phyloP scores from a whole-genome alignment of 2,113 vertebrate species.

The Drymodes brunneopygia region DNA sequence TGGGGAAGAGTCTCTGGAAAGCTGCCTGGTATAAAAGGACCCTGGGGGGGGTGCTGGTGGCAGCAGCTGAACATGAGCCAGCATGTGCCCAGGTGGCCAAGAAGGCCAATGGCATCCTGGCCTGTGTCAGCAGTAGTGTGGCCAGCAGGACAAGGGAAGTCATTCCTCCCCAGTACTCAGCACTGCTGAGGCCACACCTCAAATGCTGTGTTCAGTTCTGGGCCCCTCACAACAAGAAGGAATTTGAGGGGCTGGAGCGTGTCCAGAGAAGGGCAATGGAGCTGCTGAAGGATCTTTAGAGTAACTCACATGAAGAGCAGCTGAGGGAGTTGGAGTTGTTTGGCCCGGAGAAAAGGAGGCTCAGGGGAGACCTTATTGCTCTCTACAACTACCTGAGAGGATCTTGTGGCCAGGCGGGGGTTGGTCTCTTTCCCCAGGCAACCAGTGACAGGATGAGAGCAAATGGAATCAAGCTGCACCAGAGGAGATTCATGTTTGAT shows the following conservation, averaged over 20 bases:
- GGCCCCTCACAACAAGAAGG: neutral
- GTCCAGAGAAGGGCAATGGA: neutral
- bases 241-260: rapidly evolving
- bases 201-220: neutral
- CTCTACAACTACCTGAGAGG: neutral
- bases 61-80: neutral
- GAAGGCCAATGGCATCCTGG: neutral
- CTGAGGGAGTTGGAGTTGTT: neutral
- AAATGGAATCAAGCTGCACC: neutral
- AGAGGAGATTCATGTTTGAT: neutral
- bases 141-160: neutral
- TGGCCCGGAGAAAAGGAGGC: neutral
- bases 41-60: rapidly evolving
- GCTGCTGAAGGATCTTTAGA: neutral
- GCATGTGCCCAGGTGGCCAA: neutral
- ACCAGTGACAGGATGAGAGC: neutral
- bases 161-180: rapidly evolving
- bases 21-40: neutral
- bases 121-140: neutral
- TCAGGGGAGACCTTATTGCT: neutral
- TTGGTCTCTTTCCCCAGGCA: neutral
- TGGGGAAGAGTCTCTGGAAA: neutral
- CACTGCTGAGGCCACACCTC: neutral
- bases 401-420: neutral
- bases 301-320: neutral